Conservation (phyloP, 2,888 invertebrate species). For the Rosalia funebris region DNA sequence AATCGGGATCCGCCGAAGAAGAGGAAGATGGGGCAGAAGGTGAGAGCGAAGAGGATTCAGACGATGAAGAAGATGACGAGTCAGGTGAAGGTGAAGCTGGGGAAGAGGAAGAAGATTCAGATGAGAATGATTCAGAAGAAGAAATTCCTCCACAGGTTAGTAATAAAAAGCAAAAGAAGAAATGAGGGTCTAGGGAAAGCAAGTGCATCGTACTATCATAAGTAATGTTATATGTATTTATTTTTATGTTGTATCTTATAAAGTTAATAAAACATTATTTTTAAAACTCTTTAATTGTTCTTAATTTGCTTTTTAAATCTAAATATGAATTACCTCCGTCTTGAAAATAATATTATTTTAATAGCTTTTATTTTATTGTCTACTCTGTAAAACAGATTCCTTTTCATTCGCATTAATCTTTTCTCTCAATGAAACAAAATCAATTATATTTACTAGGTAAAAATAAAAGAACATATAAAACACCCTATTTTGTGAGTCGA, state of each 20-base stretch:
- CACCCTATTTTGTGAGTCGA: no score
- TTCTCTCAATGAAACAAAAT: no score
- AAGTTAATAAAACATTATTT: constrained; percentile 17
- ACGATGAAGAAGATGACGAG: constrained; percentile 36
- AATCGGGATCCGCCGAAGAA: constrained; percentile 37
- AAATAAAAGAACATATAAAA: no score
- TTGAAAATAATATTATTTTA: no score
- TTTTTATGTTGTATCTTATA: constrained; percentile 4
- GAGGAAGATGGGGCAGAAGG: constrained; percentile 40
- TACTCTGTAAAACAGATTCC: no score
- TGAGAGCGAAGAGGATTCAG: constrained; percentile 34
- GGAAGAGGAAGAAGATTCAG: constrained; percentile 41
- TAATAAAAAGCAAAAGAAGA: constrained; percentile 41
- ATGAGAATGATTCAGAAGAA: constrained; percentile 36
- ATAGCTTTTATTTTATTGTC: no score
- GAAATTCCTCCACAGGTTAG: constrained; percentile 42
- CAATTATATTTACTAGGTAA: no score
- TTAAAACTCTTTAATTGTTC: not conserved
- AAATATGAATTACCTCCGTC: no score
- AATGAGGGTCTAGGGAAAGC: constrained; percentile 33
- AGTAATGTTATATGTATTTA: no score
- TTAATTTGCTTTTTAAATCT: no score
- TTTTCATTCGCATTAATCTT: no score
- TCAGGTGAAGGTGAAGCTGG: constrained; percentile 37
- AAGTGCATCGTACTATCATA: no score